Percentiles rank a stretch among this genome's conserved stretches.
phyloP scores from a whole-genome alignment of 2,888 invertebrate species.

The Boloria selene region DNA sequence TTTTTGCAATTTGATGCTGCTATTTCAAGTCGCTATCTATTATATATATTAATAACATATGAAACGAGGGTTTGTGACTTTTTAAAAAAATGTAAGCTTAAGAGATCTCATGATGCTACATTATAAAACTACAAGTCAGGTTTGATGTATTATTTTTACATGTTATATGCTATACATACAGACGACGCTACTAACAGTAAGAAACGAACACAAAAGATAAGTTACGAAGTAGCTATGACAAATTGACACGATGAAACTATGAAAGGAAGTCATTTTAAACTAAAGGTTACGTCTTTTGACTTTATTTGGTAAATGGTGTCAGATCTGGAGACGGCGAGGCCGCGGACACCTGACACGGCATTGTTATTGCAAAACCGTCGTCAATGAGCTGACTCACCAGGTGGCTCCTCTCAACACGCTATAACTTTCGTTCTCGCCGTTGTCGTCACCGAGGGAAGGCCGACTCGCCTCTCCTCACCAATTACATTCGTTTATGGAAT shows the following conservation, averaged over 20 bases:
- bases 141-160: no score
- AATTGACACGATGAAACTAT: no score
- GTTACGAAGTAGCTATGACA: no score
- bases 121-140: no score
- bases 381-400: conserved; percentile 17
- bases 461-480: not conserved
- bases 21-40: conserved; percentile 6
- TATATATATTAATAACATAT: not conserved
- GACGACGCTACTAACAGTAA: no score
- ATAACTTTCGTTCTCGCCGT: conserved; percentile 16
- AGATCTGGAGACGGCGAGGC: not conserved
- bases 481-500: not conserved
- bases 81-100: not conserved
- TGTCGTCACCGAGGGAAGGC: conserved; percentile 4
- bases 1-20: conserved; percentile 15
- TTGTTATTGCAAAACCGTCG: conserved; percentile 13
- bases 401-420: conserved; percentile 4
- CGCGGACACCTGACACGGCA: conserved; percentile 7
- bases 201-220: no score
- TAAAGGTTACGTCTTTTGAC: no score
- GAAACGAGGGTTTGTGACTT: not conserved
- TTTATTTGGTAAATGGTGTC: no score
- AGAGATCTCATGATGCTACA: no score
- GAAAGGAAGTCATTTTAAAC: no score
- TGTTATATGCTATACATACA: no score